Percentiles rank a stretch among this genome's conserved stretches.
Evolutionary conservation across 1,140 invertebrate genomes (phyloP).

Genomic region (Caerostris extrusa): DNA sequence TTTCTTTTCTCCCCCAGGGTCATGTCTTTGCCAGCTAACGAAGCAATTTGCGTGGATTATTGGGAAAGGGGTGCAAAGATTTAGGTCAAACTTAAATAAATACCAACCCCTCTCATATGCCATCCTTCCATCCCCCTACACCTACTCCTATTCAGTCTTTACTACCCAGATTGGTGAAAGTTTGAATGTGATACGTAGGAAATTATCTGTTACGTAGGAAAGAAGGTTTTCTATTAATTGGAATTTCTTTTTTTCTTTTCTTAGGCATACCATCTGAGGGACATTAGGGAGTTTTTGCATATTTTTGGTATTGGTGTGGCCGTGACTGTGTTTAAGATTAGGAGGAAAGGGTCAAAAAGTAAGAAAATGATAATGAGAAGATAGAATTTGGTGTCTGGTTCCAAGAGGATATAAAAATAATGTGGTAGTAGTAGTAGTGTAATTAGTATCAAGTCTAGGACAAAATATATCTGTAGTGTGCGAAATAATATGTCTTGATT

Average conservation of each 20-base stretch:
- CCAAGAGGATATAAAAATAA: not conserved
- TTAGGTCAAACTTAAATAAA: constrained; percentile 22
- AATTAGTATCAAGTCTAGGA: too few species aligned
- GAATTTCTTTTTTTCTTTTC: not conserved
- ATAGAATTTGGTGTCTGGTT: not conserved
- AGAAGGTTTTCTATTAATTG: not conserved
- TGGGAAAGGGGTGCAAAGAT: constrained; percentile 6
- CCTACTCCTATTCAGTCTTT: not conserved
- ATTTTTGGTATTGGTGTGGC: not conserved
- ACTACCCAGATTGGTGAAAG: not conserved
- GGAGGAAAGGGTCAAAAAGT: not conserved
- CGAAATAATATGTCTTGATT: too few species aligned
- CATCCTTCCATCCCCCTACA: not conserved
- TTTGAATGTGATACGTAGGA: not conserved
- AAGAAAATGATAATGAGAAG: not conserved
- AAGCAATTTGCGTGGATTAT: constrained; percentile 30
- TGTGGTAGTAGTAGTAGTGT: too few species aligned
- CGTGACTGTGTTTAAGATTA: not conserved
- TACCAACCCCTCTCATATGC: not conserved
- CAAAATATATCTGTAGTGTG: too few species aligned
- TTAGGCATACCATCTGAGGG: not conserved
- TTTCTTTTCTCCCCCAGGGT: not conserved
- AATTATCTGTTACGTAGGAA: too few species aligned
- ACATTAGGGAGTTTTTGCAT: constrained; percentile 22
- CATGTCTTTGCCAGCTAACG: not conserved